These are phyloP conservation scores for Myiotriccus ornatus DNA, from an alignment of 2,797 vertebrate genomes.

Conservation along the genomic window DNA sequence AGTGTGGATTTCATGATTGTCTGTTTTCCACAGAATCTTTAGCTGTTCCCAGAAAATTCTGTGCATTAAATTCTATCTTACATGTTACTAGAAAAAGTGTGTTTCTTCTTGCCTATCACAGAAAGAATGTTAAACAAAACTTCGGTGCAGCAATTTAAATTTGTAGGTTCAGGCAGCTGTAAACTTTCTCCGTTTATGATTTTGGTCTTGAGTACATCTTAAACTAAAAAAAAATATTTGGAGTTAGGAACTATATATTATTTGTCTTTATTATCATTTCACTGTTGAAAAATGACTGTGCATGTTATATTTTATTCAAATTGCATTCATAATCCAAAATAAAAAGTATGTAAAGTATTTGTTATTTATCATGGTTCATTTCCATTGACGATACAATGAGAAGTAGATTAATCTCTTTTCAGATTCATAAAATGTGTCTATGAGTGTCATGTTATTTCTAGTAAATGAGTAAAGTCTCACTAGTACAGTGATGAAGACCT, in stretches of 20 bases:
- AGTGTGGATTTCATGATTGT: not conserved
- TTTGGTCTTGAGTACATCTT: not conserved
- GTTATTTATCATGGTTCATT: not conserved
- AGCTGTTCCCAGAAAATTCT: not conserved
- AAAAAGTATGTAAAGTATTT: not conserved
- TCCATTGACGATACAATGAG: not conserved
- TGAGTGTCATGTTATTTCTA: not conserved
- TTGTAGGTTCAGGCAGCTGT: not conserved
- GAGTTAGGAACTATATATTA: not conserved
- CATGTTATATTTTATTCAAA: conserved; percentile 18
- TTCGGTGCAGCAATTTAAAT: not conserved
- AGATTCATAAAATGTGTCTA: not conserved
- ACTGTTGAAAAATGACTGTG: not conserved
- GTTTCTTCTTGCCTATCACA: not conserved
- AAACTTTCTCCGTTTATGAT: not conserved
- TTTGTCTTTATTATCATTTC: not conserved
- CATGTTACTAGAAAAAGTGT: not conserved
- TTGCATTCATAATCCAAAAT: not conserved
- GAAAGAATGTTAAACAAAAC: not conserved
- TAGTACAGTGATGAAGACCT: not conserved
- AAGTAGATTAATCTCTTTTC: not conserved
- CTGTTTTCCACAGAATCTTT: not conserved
- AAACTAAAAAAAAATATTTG: not conserved
- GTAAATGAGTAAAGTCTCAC: not conserved
- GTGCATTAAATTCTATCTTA: not conserved